Conservation (phyloP, 2,888 invertebrate species). For the Nasonia oneida region DNA sequence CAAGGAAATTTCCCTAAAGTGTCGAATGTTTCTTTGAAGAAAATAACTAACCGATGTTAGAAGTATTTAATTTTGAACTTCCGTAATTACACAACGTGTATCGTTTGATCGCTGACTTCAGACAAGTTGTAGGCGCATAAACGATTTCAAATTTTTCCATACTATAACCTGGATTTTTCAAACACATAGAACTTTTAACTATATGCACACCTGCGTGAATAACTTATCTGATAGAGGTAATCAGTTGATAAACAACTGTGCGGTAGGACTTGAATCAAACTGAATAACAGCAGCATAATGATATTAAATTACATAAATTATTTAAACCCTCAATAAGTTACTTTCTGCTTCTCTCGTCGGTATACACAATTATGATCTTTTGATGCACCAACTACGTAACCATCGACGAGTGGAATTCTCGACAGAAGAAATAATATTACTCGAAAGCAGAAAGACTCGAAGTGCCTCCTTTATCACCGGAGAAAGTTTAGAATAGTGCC, state of each 20-base stretch:
- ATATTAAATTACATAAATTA: no score
- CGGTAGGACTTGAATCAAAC: background rate
- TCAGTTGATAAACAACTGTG: background rate
- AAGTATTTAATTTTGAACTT: background rate
- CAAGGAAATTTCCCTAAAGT: background rate
- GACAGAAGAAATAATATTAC: background rate
- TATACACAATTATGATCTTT: no score
- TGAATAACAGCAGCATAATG: background rate
- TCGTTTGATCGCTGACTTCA: background rate
- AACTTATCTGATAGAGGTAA: background rate
- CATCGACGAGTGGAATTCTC: background rate
- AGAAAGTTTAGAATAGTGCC: constrained; percentile 28
- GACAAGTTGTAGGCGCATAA: background rate
- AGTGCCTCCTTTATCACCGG: constrained; percentile 22
- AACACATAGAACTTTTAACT: background rate
- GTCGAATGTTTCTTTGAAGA: no score
- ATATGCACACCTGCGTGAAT: no score
- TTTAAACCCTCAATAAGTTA: no score
- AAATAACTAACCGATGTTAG: no score
- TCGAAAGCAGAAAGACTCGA: background rate
- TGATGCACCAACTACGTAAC: no score
- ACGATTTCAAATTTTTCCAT: background rate
- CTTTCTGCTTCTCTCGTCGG: no score
- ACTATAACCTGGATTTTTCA: no score
- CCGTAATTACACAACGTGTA: background rate